A percentile compares a stretch with the other conserved stretches of the same genome.
Conservation (phyloP, 2,113 vertebrate species). For the Gyps fulvus region DNA sequence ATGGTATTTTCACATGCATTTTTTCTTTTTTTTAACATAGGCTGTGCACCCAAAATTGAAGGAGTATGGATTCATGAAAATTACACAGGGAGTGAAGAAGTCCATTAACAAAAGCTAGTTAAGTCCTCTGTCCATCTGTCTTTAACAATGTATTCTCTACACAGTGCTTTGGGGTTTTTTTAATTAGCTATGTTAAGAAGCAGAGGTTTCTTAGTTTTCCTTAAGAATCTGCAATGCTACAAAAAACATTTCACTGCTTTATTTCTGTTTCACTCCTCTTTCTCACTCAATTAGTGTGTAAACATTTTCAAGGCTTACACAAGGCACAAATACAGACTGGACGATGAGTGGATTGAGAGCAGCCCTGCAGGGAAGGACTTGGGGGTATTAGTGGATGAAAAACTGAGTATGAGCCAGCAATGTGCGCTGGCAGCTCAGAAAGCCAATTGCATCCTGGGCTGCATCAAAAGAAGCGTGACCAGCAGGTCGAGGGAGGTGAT, state of each 20-base stretch:
- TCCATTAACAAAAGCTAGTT: neutral
- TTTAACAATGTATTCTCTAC: neutral
- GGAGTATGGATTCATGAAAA: neutral
- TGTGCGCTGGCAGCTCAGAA: too few relatives aligned
- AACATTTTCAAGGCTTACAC: neutral
- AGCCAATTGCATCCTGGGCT: too few relatives aligned
- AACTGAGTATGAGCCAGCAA: too few relatives aligned
- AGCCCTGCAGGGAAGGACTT: too few relatives aligned
- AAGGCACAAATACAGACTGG: too few relatives aligned
- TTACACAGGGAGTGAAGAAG: neutral
- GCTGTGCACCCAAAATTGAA: neutral
- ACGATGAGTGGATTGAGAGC: too few relatives aligned
- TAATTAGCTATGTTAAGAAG: neutral
- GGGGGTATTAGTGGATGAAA: too few relatives aligned
- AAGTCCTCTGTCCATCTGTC: neutral
- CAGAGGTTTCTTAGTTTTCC: neutral
- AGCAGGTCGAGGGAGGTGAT: too few relatives aligned
- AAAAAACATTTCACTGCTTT: neutral
- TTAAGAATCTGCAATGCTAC: neutral
- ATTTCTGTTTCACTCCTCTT: neutral
- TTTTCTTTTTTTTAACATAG: neutral
- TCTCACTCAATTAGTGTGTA: neutral
- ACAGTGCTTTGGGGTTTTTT: neutral
- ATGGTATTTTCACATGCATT: neutral
- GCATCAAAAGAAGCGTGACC: too few relatives aligned